Conservation (phyloP, 1,140 invertebrate species). For the Orchestia grillus region DNA sequence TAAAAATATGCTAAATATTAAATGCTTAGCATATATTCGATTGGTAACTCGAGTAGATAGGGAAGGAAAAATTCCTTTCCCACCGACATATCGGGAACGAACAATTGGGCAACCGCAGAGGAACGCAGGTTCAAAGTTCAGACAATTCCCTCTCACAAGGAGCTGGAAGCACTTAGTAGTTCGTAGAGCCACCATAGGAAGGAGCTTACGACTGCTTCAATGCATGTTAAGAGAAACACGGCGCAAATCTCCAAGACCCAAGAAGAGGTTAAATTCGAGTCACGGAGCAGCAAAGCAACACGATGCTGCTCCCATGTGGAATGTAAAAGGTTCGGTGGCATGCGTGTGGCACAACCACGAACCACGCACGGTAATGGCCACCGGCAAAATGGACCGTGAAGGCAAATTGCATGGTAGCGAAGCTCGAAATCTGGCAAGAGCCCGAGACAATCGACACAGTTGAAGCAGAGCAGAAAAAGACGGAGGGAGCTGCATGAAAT, state of each 20-base stretch:
- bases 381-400: constrained; percentile 24
- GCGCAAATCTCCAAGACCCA: not conserved
- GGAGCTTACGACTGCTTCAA: not conserved
- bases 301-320: not conserved
- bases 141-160: not conserved
- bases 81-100: not conserved
- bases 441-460: not conserved
- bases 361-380: not conserved
- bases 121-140: not conserved
- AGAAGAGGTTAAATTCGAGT: not conserved
- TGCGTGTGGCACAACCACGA: not conserved
- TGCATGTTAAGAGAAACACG: not conserved
- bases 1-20: not conserved
- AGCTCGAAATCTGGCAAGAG: constrained; percentile 30
- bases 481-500: too few species aligned
- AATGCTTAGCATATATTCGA: not conserved
- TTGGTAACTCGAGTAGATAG: not conserved
- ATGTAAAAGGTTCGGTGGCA: not conserved
- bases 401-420: constrained; percentile 28
- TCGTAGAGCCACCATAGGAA: not conserved
- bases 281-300: not conserved
- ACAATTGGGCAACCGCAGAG: not conserved
- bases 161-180: not conserved
- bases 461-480: not conserved
- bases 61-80: not conserved